A percentile compares a stretch with the other conserved stretches of the same genome.
Evolutionary conservation across 2,113 vertebrate genomes (phyloP).

Genomic region (Semnopithecus entellus): DNA sequence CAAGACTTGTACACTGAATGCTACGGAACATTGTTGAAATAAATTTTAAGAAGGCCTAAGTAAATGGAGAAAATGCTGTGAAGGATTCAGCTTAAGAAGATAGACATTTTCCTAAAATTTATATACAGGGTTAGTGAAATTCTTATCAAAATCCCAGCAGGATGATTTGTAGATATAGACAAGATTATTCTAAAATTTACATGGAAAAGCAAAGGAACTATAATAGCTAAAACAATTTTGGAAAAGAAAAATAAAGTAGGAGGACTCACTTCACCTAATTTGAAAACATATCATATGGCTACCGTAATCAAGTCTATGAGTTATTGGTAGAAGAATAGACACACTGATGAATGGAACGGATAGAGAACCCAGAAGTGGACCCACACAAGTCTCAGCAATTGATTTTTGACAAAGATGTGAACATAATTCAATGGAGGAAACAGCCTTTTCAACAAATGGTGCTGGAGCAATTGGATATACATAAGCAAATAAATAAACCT

Average conservation of each 20-base stretch:
- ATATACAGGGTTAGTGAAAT: not conserved
- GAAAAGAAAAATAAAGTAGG: not conserved
- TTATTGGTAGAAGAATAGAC: not conserved
- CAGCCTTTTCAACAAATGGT: not conserved
- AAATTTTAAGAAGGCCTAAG: not conserved
- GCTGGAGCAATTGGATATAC: not conserved
- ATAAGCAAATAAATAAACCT: not conserved
- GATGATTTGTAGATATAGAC: not conserved
- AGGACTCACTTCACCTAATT: not conserved
- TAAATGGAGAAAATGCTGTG: not conserved
- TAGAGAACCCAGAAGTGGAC: not conserved
- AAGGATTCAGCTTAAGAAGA: not conserved
- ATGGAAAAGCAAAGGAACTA: not conserved
- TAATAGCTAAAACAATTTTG: not conserved
- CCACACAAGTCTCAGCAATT: not conserved
- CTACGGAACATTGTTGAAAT: not conserved
- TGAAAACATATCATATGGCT: not conserved
- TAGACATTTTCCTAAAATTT: not conserved
- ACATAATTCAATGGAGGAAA: not conserved
- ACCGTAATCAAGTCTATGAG: not conserved
- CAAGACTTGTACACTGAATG: not conserved
- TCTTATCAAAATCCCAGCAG: not conserved
- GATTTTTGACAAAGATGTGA: not conserved
- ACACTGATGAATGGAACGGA: not conserved
- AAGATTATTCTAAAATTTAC: not conserved